A percentile compares a stretch with the other conserved stretches of the same genome.
phyloP scores from a whole-genome alignment of 1,140 invertebrate species.

The Liolophura sinensis region DNA sequence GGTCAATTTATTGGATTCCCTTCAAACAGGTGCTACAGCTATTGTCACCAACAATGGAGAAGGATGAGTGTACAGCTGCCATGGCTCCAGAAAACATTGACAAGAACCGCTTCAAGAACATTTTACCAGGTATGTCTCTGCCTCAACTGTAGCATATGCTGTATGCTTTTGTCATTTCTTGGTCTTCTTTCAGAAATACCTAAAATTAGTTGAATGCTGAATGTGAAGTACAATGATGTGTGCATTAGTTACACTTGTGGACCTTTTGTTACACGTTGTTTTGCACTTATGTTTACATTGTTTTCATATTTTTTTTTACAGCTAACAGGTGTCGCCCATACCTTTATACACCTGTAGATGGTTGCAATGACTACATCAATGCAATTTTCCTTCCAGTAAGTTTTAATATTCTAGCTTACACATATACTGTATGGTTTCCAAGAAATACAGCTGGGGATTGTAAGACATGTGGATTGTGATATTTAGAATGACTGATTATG shows the following conservation, averaged over 20 bases:
- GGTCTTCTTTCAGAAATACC: no score
- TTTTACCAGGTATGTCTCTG: constrained; percentile 83
- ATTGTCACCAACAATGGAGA: constrained; percentile 36
- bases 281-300: not conserved
- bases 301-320: constrained; percentile 17
- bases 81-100: constrained; percentile 87
- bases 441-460: no score
- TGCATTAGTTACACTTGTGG: not conserved
- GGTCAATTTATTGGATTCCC: no score
- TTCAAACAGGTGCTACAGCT: constrained; percentile 32
- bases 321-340: constrained; percentile 42
- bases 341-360: constrained; percentile 40
- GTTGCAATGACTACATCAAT: constrained; percentile 53
- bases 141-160: no score
- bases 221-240: not conserved
- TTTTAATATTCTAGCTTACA: constrained; percentile 7
- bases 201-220: not conserved
- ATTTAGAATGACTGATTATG: no score
- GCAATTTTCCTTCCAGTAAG: constrained; percentile 51
- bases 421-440: no score
- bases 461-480: no score
- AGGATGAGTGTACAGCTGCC: constrained; percentile 72
- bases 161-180: no score
- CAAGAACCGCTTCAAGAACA: constrained; percentile 98
- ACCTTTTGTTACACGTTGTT: not conserved